Base-by-base conservation (phyloP, 2,888 invertebrate species). In the Dilophus febrilis region DNA sequence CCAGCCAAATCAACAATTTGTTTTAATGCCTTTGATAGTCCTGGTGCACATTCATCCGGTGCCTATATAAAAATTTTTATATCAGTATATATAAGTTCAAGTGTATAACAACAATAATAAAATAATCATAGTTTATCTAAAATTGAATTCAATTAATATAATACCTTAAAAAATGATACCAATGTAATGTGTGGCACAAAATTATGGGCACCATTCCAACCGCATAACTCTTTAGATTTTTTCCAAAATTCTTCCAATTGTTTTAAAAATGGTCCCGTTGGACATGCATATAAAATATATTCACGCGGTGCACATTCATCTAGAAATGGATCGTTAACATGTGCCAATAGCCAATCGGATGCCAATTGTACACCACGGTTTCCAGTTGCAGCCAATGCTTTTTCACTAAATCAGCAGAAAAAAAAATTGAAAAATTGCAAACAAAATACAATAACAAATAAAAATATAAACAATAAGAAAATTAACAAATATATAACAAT, bases 131-230 rank as follows among this genome's bases (percentile, higher is more conserved):
- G 13, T 17, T 16, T 22, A 27, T 26, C 16, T 4, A 30, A 19
- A 44, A 27, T 26, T 29, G 10, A 27, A 14, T 26, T n/a, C 8
- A 38, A 29, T 8, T 38, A 40, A 33, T 14, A 14, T 47, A 47
- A 22, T 67, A 83, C 85, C 70, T 83, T 81, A 53, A 91, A 91
- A 61, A 86, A 88, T 12, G 86, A 80, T 40, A 87, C 84, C 40
- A 91, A 66, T 7, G 90, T 91, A 47, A 91, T 82, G 54, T 91
- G 91, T 2, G 90, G 90, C 43, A 84, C 77, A 58, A 79, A 87
- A 57, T 86, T 85, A 52, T 88, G 90, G 2, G 87, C 87, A 17
- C 86, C 84, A 64, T 90, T 91, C 83, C 88, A 86, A 6, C 83
- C 83, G 53, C 77, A 76, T 11, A 74, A 60, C 27, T 70, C 64